These are phyloP conservation scores for Potamarius usumacintae DNA, from an alignment of 2,113 vertebrate genomes.

Conservation along the genomic window DNA sequence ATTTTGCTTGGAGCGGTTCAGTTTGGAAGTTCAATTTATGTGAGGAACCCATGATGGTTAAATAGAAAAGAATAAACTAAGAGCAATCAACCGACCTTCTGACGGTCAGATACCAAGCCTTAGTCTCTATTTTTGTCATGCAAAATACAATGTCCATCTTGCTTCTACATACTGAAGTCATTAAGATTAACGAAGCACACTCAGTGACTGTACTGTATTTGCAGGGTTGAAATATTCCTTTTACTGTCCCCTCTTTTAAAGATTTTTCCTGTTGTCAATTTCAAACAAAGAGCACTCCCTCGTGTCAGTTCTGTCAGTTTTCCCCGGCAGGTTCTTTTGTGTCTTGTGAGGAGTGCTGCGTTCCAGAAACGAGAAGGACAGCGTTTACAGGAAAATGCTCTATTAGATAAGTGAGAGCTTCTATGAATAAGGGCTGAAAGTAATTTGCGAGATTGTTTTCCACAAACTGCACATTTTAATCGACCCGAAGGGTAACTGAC, in stretches of 20 bases:
- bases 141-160: constrained; percentile 24
- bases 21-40: constrained; percentile 35
- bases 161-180: constrained; percentile 41
- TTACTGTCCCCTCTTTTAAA: constrained; percentile 65
- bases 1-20: constrained; percentile 60
- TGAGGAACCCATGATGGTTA: constrained; percentile 35
- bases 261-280: constrained; percentile 64
- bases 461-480: constrained; percentile 85
- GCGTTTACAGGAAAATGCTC: constrained; percentile 74
- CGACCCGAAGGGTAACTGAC: constrained; percentile 75
- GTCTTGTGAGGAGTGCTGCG: constrained; percentile 71
- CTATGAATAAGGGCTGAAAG: constrained; percentile 83
- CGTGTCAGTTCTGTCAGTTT: constrained; percentile 66
- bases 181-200: constrained; percentile 48
- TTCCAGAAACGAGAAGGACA: constrained; percentile 78
- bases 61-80: constrained; percentile 61
- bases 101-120: constrained; percentile 46
- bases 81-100: constrained; percentile 63
- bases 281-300: constrained; percentile 64
- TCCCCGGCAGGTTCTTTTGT: constrained; percentile 73
- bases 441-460: constrained; percentile 86
- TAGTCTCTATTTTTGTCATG: constrained; percentile 40
- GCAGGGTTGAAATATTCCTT: constrained; percentile 64
- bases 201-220: constrained; percentile 73
- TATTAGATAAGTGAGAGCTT: constrained; percentile 72